These are phyloP conservation scores for Sterrhoptilus dennistouni DNA, from an alignment of 2,113 vertebrate genomes.

Conservation along the genomic window DNA sequence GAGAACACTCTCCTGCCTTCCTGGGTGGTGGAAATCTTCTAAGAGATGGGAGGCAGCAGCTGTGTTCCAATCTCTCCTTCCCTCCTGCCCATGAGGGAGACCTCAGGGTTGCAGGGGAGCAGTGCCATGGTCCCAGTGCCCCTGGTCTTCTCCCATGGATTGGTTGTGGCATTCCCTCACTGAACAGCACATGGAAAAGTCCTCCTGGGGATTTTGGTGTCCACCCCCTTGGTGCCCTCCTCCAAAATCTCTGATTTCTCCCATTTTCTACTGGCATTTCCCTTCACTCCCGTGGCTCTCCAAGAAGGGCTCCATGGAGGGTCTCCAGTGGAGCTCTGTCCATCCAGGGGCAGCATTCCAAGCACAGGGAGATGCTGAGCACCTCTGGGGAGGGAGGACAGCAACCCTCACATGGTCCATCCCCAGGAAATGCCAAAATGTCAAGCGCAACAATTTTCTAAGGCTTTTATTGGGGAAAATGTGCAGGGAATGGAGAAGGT, in stretches of 20 bases:
- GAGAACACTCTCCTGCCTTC: background rate
- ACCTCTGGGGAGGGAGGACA: background rate
- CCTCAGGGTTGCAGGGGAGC: background rate
- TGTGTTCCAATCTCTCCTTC: background rate
- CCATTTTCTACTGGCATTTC: background rate
- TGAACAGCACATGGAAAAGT: background rate
- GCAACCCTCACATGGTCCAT: accelerated
- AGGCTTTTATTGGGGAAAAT: background rate
- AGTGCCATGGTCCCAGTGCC: background rate
- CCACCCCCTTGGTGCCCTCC: background rate
- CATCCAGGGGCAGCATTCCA: background rate
- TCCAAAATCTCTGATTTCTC: background rate
- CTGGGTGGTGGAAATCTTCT: background rate
- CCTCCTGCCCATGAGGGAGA: accelerated
- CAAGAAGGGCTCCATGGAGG: background rate
- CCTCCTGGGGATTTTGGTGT: background rate
- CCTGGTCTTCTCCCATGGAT: background rate
- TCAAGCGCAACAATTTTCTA: background rate
- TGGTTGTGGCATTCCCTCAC: background rate
- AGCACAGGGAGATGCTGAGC: background rate
- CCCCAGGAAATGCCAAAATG: background rate
- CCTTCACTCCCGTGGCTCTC: background rate
- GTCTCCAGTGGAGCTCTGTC: background rate
- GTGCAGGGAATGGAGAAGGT: background rate
- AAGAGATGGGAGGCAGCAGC: background rate